phyloP scores from a whole-genome alignment of 1,140 invertebrate genomes.

The Sitodiplosis mosellana region DNA sequence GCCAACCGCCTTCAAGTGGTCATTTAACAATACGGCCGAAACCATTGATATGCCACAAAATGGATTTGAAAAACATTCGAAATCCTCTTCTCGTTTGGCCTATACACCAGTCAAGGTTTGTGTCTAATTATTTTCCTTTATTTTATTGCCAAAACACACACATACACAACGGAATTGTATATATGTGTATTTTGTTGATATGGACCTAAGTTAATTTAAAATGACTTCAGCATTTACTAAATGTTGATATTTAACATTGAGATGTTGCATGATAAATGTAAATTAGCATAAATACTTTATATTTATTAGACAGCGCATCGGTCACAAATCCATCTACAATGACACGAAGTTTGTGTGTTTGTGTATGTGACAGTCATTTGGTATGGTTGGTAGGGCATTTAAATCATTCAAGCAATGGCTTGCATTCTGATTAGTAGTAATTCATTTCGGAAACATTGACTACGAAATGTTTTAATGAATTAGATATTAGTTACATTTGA shows the following conservation, averaged over 20 bases:
- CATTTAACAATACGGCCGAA: conserved; percentile 74
- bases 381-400: not conserved
- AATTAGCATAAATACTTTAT: too few relatives aligned
- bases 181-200: too few relatives aligned
- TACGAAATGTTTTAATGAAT: not conserved
- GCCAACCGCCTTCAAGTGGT: conserved; percentile 69
- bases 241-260: too few relatives aligned
- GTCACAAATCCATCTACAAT: too few relatives aligned
- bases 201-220: too few relatives aligned
- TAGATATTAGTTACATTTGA: too few relatives aligned
- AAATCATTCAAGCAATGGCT: not conserved
- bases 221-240: too few relatives aligned
- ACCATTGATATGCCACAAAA: conserved; percentile 50
- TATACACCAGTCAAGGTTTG: conserved; percentile 52
- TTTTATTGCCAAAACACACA: not conserved
- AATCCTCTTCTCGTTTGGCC: conserved; percentile 47
- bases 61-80: conserved; percentile 26
- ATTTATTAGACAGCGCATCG: too few relatives aligned
- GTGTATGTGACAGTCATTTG: too few relatives aligned
- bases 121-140: not conserved
- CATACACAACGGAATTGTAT: too few relatives aligned
- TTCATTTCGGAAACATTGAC: not conserved
- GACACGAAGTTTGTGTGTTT: too few relatives aligned
- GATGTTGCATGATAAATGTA: too few relatives aligned
- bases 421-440: not conserved